Evolutionary conservation across 2,797 vertebrate genomes (phyloP).

Genomic region (Spinus olivaceus): DNA sequence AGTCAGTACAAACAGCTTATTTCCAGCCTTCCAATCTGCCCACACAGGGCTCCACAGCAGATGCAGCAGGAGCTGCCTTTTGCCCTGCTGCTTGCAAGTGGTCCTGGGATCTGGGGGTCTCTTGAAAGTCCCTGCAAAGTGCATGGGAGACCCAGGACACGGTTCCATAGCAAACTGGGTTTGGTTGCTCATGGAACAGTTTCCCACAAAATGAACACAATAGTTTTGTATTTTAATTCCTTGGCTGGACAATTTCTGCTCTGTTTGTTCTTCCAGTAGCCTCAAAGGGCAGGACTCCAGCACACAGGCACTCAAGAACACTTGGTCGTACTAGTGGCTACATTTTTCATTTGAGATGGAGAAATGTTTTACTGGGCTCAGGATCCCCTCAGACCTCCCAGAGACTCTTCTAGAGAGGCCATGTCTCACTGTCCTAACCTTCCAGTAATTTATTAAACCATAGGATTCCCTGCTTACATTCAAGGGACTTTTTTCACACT

Average conservation of each 20-base stretch:
- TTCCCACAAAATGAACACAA: background rate
- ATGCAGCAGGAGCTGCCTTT: background rate
- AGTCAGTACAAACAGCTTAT: background rate
- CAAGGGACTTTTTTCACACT: constrained; percentile 7
- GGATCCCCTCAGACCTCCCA: background rate
- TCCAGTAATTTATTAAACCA: constrained; percentile 26
- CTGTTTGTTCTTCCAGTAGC: background rate
- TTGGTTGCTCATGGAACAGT: background rate
- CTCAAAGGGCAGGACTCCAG: background rate
- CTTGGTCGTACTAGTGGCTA: background rate
- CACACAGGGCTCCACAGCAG: background rate
- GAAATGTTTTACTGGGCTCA: background rate
- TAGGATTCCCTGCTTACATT: background rate
- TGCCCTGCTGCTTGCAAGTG: background rate
- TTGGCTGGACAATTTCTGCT: background rate
- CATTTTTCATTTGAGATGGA: background rate
- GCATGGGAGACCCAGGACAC: background rate
- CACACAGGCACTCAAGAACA: background rate
- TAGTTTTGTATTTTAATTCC: background rate
- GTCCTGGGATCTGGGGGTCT: background rate
- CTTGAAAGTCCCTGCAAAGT: background rate
- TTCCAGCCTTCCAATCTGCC: background rate
- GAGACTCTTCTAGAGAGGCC: background rate
- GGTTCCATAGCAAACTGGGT: background rate
- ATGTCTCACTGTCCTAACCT: background rate